Conservation (phyloP, 1,140 invertebrate genomes). For the Camponotus floridanus region DNA sequence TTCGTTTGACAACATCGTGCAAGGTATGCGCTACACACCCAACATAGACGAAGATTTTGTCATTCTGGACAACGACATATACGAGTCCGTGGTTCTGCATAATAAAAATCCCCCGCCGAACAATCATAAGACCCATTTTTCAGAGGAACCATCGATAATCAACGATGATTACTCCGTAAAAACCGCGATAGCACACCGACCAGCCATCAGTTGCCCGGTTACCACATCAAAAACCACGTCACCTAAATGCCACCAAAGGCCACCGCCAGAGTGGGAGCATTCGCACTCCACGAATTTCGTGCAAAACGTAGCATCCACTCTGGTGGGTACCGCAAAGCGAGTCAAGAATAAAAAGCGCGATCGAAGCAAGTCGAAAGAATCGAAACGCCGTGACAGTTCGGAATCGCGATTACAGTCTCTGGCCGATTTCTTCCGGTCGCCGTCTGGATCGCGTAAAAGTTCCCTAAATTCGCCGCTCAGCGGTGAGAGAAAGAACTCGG, state of each 20-base stretch:
- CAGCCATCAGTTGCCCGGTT: slow-evolving; percentile 13
- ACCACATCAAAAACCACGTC: slow-evolving; percentile 54
- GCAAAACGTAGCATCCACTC: slow-evolving; percentile 77
- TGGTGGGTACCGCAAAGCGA: slow-evolving; percentile 80
- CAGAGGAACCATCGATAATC: slow-evolving; percentile 65
- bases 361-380: slow-evolving; percentile 84
- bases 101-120: slow-evolving; percentile 64
- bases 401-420: slow-evolving; percentile 82
- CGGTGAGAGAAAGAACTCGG: slow-evolving; percentile 78
- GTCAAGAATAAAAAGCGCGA: slow-evolving; percentile 82
- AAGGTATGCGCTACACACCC: slow-evolving; percentile 55
- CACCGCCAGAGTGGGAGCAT: slow-evolving; percentile 61
- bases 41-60: slow-evolving; percentile 68
- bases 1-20: slow-evolving; percentile 66
- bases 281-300: slow-evolving; percentile 77
- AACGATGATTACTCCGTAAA: slow-evolving; percentile 42
- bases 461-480: slow-evolving; percentile 78
- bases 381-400: slow-evolving; percentile 83
- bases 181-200: slow-evolving; percentile 27
- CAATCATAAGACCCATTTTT: slow-evolving; percentile 69
- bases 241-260: slow-evolving; percentile 59
- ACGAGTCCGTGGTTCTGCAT: slow-evolving; percentile 69
- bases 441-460: slow-evolving; percentile 83
- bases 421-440: slow-evolving; percentile 84
- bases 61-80: slow-evolving; percentile 73